Evolutionary conservation across 2,888 invertebrate species (phyloP).

Genomic region (Hirudinaria manillensis): DNA sequence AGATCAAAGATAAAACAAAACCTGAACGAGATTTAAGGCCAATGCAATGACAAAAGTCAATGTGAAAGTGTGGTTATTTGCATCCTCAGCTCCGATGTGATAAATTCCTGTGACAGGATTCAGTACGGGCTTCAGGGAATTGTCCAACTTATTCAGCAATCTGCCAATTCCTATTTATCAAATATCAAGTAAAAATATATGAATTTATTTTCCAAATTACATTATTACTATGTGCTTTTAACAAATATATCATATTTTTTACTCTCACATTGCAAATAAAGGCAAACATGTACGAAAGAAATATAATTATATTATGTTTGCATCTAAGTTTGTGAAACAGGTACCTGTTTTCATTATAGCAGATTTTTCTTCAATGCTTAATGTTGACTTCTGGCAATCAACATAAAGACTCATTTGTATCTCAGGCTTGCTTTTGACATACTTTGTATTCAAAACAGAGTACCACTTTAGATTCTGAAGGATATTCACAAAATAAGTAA

Average conservation of each 20-base stretch:
- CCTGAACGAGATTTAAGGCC: not conserved
- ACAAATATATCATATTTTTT: too few species aligned
- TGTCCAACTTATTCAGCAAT: not conserved
- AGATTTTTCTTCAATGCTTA: not conserved
- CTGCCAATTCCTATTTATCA: too few species aligned
- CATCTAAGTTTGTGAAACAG: too few species aligned
- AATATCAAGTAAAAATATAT: too few species aligned
- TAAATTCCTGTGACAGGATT: not conserved
- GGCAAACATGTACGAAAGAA: too few species aligned
- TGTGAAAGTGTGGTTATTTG: not conserved
- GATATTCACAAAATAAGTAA: too few species aligned
- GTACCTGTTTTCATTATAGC: too few species aligned
- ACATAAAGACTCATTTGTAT: conserved; percentile 51
- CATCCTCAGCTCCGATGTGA: not conserved
- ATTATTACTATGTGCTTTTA: too few species aligned
- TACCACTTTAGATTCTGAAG: conserved; percentile 52
- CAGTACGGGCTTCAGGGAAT: not conserved
- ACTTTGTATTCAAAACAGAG: conserved; percentile 54
- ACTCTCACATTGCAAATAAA: too few species aligned
- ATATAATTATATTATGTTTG: too few species aligned
- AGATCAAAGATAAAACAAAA: not conserved
- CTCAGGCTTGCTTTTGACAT: conserved; percentile 53
- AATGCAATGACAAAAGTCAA: not conserved
- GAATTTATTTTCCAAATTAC: too few species aligned
- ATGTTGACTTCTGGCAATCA: conserved; percentile 50